Evolutionary conservation across 1,140 invertebrate species (phyloP), one percentile per base, ranked within the genome.

Genomic region (Tigriopus japonicus): DNA sequence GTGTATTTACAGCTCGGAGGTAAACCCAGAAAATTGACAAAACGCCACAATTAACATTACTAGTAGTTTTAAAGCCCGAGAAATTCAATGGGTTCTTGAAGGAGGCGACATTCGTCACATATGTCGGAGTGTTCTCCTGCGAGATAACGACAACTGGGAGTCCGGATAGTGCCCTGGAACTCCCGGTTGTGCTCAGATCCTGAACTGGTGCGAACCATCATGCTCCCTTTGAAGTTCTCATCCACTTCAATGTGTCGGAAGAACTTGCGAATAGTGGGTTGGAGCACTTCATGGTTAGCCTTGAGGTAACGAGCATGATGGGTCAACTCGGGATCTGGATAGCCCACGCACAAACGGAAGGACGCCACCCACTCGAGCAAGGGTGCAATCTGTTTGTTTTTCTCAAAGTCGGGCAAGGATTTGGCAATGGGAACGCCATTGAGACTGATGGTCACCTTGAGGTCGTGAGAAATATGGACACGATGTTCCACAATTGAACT

Each of bases 281-380:
- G 21, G 6, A 49, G 21, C 1, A 42, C 28, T 14, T 40, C 55
- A 5, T n/a, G 15, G 28, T 58, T 58, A 6, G 17, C 40, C 55
- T 41, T 28, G 2, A 55, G 23, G n/a, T 58, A 58, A 6, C 21
- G 13, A n/a, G 28, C 55, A n/a, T 40, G 28, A 14, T 40, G 15
- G 17, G 42, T 41, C 21, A 58, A 41, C 10, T 52, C 51, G 13
- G 23, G 13, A 42, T 54, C 59, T n/a, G 59, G 59, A 35, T 61
- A 61, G 10, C 59, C 59, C 13, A 61, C 42, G 23, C 59, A 61
- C n/a, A 54, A 24, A 28, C 59, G 45, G 14, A 61, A 40, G 6
- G 51, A 54, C 3, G 59, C 59, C 45, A 61, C 59, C 35, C 21
- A 3, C 15, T 61, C 59, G n/a, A 61, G 28, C n/a, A 58, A 41